Evolutionary conservation across 2,113 vertebrate genomes (phyloP).

Genomic region (Petaurus breviceps): DNA sequence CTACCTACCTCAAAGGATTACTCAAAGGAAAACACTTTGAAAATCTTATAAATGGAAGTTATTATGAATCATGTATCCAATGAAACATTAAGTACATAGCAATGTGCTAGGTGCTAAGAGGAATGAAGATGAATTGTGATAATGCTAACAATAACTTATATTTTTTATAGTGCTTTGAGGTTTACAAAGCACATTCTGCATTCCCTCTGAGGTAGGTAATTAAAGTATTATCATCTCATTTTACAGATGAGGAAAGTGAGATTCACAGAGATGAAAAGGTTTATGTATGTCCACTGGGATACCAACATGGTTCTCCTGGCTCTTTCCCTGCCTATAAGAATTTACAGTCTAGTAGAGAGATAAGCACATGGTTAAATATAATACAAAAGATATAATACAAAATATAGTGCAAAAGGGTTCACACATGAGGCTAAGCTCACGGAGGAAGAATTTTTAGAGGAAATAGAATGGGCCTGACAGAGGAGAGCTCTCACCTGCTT

Average conservation of each 20-base stretch:
- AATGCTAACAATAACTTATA: not conserved
- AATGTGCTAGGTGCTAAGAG: not conserved
- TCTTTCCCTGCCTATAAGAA: not conserved
- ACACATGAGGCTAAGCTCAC: not conserved
- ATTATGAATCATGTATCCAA: not conserved
- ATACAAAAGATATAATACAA: not conserved
- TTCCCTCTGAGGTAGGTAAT: not conserved
- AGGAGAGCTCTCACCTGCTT: conserved; percentile 70
- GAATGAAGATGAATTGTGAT: not conserved
- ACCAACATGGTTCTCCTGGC: not conserved
- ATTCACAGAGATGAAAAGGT: not conserved
- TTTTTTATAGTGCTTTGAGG: not conserved
- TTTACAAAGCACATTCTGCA: not conserved
- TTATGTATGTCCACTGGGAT: not conserved
- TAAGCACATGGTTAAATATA: not conserved
- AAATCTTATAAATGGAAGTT: not conserved
- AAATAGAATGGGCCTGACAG: not conserved
- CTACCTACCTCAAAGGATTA: not conserved
- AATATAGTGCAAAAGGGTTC: not conserved
- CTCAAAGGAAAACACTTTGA: not conserved
- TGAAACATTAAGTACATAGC: not conserved
- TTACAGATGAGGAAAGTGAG: not conserved
- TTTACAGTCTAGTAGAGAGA: not conserved
- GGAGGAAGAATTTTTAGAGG: not conserved
- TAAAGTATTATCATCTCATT: not conserved